Conservation (phyloP, 2,797 vertebrate genomes). For the Steatocranus sp. region DNA sequence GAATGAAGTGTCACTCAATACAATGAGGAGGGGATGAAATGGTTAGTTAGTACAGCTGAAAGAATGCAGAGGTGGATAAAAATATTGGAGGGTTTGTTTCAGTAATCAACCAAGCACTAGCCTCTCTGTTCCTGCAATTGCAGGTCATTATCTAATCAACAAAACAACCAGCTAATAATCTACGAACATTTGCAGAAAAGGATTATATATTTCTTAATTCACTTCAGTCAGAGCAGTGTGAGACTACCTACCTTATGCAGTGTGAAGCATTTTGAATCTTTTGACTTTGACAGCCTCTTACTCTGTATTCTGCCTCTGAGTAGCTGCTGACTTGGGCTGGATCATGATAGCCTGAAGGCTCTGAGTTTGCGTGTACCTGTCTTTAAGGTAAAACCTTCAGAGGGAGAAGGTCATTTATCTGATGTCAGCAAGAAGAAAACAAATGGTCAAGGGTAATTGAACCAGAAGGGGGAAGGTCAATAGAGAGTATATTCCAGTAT, state of each 20-base stretch:
- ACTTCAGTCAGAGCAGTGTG: background rate
- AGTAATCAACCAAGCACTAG: background rate
- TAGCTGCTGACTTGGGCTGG: conserved; percentile 52
- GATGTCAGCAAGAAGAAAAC: conserved; percentile 44
- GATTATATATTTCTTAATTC: background rate
- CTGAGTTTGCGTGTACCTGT: conserved; percentile 51
- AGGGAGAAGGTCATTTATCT: conserved; percentile 56
- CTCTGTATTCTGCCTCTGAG: conserved; percentile 56
- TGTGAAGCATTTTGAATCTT: conserved; percentile 19
- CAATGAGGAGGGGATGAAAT: background rate
- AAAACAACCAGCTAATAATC: background rate
- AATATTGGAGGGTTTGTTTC: background rate
- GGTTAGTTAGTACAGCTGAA: background rate
- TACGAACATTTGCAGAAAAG: background rate
- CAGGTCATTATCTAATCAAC: background rate
- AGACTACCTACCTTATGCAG: background rate
- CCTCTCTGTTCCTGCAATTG: background rate
- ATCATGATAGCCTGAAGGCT: conserved; percentile 61
- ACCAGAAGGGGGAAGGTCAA: conserved; percentile 32
- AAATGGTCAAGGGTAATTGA: conserved; percentile 62
- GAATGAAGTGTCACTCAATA: background rate
- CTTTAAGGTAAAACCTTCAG: conserved; percentile 51
- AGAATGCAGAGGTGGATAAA: background rate
- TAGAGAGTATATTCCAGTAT: conserved; percentile 21
- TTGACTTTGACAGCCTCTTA: conserved; percentile 40